Conservation (phyloP, 2,113 vertebrate genomes). For the Propithecus coquereli region DNA sequence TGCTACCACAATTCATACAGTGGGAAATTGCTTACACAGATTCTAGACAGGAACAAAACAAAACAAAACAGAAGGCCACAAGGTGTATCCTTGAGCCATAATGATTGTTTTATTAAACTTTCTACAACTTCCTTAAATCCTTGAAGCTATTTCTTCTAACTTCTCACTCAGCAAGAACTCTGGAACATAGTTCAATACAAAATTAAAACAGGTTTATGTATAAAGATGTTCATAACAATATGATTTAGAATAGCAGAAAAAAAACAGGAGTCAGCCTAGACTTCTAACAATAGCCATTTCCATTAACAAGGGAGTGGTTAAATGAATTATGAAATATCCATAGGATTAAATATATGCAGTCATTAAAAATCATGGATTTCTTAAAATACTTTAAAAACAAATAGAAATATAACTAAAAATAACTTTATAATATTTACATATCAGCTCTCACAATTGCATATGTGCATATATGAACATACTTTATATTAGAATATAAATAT, state of each 20-base stretch:
- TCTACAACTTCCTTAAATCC: conserved; percentile 14
- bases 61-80: neutral
- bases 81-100: neutral
- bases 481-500: neutral
- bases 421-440: neutral
- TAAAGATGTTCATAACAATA: neutral
- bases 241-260: neutral
- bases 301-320: neutral
- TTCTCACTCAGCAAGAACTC: neutral
- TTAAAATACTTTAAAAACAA: neutral
- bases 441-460: neutral
- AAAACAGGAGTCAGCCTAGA: neutral
- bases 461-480: neutral
- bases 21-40: neutral
- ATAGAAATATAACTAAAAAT: neutral
- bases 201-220: conserved; percentile 31
- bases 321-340: neutral
- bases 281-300: conserved; percentile 1
- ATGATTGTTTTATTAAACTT: conserved; percentile 7
- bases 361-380: neutral
- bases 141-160: conserved; percentile 33
- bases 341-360: neutral
- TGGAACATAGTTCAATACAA: neutral
- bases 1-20: neutral
- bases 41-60: neutral